phyloP scores from a whole-genome alignment of 2,797 vertebrate genomes.

The Ctenochaetus hawaiiensis region DNA sequence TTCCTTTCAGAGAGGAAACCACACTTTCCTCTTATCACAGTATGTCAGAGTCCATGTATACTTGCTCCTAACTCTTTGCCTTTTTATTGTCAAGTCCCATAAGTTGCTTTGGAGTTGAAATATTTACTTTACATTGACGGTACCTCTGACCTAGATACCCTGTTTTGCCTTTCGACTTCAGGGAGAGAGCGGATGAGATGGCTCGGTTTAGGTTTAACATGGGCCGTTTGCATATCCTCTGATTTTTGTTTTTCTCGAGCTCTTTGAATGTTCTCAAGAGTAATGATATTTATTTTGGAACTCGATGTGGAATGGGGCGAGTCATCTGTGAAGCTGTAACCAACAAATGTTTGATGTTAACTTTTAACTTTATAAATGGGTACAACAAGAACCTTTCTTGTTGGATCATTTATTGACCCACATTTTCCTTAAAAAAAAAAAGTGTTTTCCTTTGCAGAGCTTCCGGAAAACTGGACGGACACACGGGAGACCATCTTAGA shows the following conservation, averaged over 20 bases:
- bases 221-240: conserved; percentile 62
- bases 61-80: conserved; percentile 4
- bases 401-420: conserved; percentile 15
- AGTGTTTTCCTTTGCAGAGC: conserved; percentile 83
- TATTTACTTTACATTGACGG: conserved; percentile 65
- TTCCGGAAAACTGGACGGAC: conserved; percentile 98
- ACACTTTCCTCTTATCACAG: conserved; percentile 41
- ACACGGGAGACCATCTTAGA: conserved; percentile 94
- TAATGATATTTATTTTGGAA: conserved; percentile 41
- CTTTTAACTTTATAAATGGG: conserved; percentile 17
- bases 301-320: conserved; percentile 5
- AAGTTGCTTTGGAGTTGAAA: conserved; percentile 55
- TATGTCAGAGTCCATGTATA: conserved; percentile 46
- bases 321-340: conserved; percentile 14
- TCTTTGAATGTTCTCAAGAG: conserved; percentile 36
- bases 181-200: conserved; percentile 45
- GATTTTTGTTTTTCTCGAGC: conserved; percentile 49
- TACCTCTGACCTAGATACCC: conserved; percentile 68
- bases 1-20: neutral
- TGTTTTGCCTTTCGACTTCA: conserved; percentile 35
- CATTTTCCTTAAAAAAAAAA: neutral
- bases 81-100: conserved; percentile 27
- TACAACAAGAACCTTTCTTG: neutral
- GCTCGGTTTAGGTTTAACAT: conserved; percentile 37
- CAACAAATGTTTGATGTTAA: conserved; percentile 26